Base-by-base conservation (phyloP, 2,113 vertebrate species). In the Dicerorhinus sumatrensis region DNA sequence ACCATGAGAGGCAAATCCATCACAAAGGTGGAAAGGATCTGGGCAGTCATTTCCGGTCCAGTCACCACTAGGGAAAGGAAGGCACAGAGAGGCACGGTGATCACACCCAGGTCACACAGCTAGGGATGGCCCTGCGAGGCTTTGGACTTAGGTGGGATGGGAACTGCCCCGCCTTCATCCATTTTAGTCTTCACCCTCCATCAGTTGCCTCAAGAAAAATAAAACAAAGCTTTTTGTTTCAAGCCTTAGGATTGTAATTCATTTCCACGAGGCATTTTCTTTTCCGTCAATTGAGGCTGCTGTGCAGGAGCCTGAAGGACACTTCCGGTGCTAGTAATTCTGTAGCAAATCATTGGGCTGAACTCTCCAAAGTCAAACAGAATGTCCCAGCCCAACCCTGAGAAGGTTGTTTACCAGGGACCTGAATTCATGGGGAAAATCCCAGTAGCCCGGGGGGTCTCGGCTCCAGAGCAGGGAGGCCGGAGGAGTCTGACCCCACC, bases 41-140 rank as follows among this genome's bases (percentile, higher is more conserved):
- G 25, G 18, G 29, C 1, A 2, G 3, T 39, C n/a, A 2, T 8
- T 10, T 80, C 21, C 0, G 0, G 2, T 14, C 2, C n/a, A 2
- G 23, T 16, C 9, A 36, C 46, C 11, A 0, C 36, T 11, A 2
- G 58, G 31, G 33, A 39, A 25, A 60, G 31, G 23, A 36, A 85
- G 70, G 58, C 46, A 1, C 76, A 2, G 48, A 21, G 42, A 73
- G 77, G 54, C 9, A 18, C 10, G 1, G 60, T 0, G 10, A 27
- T 33, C 69, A 21, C 0, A 5, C 69, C 36, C 18, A 31, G 5
- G 33, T 36, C 65, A 16, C 7, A 20, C 31, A 3, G 46, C 60
- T 8, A 27, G n/a, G 42, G 11, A 11, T 6, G 13, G 51, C 75
- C 36, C 62, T 65, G 33, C 93, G 11, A 14, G 56, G 14, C 91